These are phyloP conservation scores for Chesias legatella DNA, from an alignment of 2,888 invertebrate species.

Conservation along the genomic window DNA sequence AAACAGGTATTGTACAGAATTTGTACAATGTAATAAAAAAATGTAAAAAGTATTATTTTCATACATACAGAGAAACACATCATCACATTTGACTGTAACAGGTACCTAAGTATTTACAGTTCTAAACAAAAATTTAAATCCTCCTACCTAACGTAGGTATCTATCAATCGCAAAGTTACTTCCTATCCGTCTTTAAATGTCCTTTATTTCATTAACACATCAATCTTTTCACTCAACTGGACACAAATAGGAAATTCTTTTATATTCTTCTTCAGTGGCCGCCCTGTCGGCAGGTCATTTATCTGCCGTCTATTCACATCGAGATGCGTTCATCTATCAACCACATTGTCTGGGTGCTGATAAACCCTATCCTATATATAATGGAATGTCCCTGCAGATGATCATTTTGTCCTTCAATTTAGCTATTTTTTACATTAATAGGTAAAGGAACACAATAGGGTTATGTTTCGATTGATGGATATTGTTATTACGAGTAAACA, in stretches of 20 bases:
- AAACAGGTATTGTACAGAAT: too few relatives aligned
- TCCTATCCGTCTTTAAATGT: neutral
- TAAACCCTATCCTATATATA: constrained; percentile 21
- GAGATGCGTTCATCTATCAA: constrained; percentile 20
- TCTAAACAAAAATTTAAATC: too few relatives aligned
- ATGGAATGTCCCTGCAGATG: constrained; percentile 10
- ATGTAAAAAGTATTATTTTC: too few relatives aligned
- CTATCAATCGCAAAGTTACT: neutral
- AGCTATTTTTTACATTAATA: constrained; percentile 3
- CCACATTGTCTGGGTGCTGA: constrained; percentile 16
- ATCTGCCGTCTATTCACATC: constrained; percentile 14
- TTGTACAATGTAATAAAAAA: too few relatives aligned
- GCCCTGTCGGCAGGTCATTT: constrained; percentile 18
- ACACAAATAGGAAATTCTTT: constrained; percentile 17
- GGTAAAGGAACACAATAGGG: neutral
- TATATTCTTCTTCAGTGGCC: constrained; percentile 18
- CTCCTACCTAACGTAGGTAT: too few relatives aligned
- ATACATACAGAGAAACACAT: too few relatives aligned
- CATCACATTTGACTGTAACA: too few relatives aligned
- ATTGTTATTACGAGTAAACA: too few relatives aligned
- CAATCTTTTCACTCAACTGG: constrained; percentile 20
- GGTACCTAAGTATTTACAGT: too few relatives aligned
- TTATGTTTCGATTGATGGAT: too few relatives aligned
- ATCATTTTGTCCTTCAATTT: constrained; percentile 9
- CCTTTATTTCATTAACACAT: constrained; percentile 7